Base-by-base conservation (phyloP, 2,888 invertebrate genomes). In the Chloroclysta siterata region DNA sequence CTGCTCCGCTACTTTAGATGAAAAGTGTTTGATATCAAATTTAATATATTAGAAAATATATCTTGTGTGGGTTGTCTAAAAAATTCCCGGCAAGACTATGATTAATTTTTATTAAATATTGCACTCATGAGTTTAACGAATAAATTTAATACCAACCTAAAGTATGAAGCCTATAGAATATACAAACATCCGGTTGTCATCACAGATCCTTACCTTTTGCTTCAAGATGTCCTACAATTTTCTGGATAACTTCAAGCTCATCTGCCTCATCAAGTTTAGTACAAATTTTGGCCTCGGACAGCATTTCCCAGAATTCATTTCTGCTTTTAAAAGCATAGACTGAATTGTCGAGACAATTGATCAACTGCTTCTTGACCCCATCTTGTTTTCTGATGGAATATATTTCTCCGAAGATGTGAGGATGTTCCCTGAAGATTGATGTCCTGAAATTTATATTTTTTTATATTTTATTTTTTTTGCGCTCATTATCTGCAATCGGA, bases 331-430 rank as follows among this genome's bases (percentile, higher is more conserved):
- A 61, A 14, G 54, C 61, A 13, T 65, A 59, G 0, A 52, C 61
- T 0, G 58, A 59, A 41, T 47, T 61, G 46, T 65, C 47, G 1
- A 65, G 61, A 5, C 55, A 47, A 5, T 17, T 48, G 5, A 39
- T 11, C 7, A 61, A 29, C 0, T 50, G 54, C 17, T 65, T 55
- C n/a, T 33, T 44, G 0, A 36, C 13, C 5, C 65, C 57, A 36
- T 60, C 52, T 36, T 36, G 54, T 33, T 61, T 61, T 14, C 44
- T 42, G 7, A 60, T 0, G 4, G 55, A 41, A 10, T 48, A 60
- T 46, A 65, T 53, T 11, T 65, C 65, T 4, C 65, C 65, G 5
- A 61, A 65, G 8, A 65, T 61, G 15, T 65, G 60, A 0, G 65
- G 65, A 6, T 65, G 60, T 13, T 61, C 10, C 0, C 5, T 15